Conservation (phyloP, 1,140 invertebrate species). For the Heliconius congener region DNA sequence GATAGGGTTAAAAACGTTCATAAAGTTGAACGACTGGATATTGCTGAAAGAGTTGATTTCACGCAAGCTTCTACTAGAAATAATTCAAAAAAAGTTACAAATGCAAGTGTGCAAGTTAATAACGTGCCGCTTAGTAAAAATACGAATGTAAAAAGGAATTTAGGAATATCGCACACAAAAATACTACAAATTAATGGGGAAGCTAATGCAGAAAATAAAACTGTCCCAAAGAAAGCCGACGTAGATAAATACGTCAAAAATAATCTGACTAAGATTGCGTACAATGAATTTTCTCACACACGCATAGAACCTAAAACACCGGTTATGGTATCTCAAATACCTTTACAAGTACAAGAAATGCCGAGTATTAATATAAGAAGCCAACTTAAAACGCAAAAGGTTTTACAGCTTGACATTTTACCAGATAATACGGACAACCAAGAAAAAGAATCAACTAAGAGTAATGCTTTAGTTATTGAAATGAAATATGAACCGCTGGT, state of each 20-base stretch:
- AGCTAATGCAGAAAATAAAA: conserved; percentile 14
- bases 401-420: conserved; percentile 73
- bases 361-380: conserved; percentile 77
- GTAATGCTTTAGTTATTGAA: conserved; percentile 65
- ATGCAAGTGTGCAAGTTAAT: conserved; percentile 49
- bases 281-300: conserved; percentile 63
- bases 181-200: conserved; percentile 52
- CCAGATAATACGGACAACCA: conserved; percentile 47
- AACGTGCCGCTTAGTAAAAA: conserved; percentile 41
- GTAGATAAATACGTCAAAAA: neutral
- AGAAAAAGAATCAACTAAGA: conserved; percentile 39
- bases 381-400: conserved; percentile 75
- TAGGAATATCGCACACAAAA: conserved; percentile 58
- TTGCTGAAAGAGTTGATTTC: conserved; percentile 29
- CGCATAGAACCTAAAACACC: conserved; percentile 48
- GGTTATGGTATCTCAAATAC: conserved; percentile 37
- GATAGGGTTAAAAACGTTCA: conserved; percentile 43
- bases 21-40: conserved; percentile 35
- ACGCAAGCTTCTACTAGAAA: conserved; percentile 39
- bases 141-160: conserved; percentile 47
- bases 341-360: conserved; percentile 68
- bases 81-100: conserved; percentile 48
- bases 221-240: conserved; percentile 6
- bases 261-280: conserved; percentile 42
- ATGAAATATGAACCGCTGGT: conserved; percentile 51